Conservation (phyloP, 1,140 invertebrate genomes). For the Spodoptera frugiperda region DNA sequence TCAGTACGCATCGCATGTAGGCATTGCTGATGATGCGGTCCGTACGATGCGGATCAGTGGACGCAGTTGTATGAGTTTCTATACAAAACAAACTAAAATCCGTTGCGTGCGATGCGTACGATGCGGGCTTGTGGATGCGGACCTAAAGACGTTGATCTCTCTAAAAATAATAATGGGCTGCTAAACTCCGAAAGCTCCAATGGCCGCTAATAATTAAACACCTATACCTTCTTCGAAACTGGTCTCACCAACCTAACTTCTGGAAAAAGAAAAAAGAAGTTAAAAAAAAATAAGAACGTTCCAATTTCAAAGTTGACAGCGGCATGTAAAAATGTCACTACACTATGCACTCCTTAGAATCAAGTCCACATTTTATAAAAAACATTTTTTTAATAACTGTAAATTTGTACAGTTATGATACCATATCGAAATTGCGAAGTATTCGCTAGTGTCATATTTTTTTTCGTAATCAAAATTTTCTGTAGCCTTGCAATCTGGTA, state of each 20-base stretch:
- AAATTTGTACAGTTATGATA: slow-evolving; percentile 73
- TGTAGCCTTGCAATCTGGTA: slow-evolving; percentile 55
- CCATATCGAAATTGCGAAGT: slow-evolving; percentile 74
- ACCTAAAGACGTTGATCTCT: too few relatives aligned
- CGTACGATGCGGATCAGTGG: too few relatives aligned
- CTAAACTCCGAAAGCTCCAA: too few relatives aligned
- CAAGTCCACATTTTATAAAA: slow-evolving; percentile 57
- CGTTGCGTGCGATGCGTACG: too few relatives aligned
- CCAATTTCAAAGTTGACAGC: slow-evolving; percentile 16
- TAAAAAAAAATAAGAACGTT: not conserved
- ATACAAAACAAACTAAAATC: too few relatives aligned
- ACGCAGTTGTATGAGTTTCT: too few relatives aligned
- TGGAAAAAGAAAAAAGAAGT: not conserved
- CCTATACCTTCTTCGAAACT: not conserved
- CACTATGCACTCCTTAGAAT: slow-evolving; percentile 61
- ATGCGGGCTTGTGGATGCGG: too few relatives aligned
- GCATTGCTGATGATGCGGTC: too few relatives aligned
- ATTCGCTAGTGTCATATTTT: slow-evolving; percentile 67
- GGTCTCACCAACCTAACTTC: not conserved
- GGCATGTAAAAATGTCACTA: slow-evolving; percentile 66
- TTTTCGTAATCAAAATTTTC: slow-evolving; percentile 68
- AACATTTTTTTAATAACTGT: slow-evolving; percentile 52
- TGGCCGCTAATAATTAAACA: too few relatives aligned
- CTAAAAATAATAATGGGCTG: too few relatives aligned
- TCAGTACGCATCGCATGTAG: too few relatives aligned